Percentiles rank a stretch among this genome's conserved stretches.
These are phyloP conservation scores for Neoniphon sammara DNA, from an alignment of 2,797 vertebrate genomes.

Conservation along the genomic window DNA sequence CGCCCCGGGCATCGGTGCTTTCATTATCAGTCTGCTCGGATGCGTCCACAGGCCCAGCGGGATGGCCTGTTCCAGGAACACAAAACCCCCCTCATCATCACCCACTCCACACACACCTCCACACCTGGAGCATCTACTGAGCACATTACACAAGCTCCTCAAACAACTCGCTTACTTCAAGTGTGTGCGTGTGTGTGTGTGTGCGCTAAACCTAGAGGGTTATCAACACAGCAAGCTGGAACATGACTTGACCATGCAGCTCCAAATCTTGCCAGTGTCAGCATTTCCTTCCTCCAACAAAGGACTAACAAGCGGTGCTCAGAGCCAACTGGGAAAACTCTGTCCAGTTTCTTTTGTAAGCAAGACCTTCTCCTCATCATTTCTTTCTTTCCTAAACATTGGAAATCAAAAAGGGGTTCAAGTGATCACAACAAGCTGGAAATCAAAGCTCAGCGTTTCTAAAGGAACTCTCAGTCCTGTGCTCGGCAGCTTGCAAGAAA, in stretches of 20 bases:
- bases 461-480: conserved; percentile 1
- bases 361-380: conserved; percentile 10
- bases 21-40: conserved; percentile 51
- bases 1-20: conserved; percentile 34
- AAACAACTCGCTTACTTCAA: neutral
- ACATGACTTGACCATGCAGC: conserved; percentile 49
- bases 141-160: conserved; percentile 25
- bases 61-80: conserved; percentile 17
- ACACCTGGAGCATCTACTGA: conserved; percentile 37
- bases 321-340: neutral
- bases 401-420: neutral
- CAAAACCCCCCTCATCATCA: neutral
- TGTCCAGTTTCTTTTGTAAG: neutral
- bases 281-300: conserved; percentile 29
- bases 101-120: neutral
- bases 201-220: conserved; percentile 27
- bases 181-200: conserved; percentile 11
- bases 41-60: conserved; percentile 27
- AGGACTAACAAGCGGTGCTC: conserved; percentile 4
- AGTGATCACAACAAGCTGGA: neutral
- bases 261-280: conserved; percentile 17
- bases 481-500: conserved; percentile 15
- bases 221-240: conserved; percentile 54
- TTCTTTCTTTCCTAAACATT: conserved; percentile 3
- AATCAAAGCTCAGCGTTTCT: conserved; percentile 10